Evolutionary conservation across 2,113 vertebrate species (phyloP), one percentile per base, ranked within the genome.

Genomic region (Ochotona princeps): DNA sequence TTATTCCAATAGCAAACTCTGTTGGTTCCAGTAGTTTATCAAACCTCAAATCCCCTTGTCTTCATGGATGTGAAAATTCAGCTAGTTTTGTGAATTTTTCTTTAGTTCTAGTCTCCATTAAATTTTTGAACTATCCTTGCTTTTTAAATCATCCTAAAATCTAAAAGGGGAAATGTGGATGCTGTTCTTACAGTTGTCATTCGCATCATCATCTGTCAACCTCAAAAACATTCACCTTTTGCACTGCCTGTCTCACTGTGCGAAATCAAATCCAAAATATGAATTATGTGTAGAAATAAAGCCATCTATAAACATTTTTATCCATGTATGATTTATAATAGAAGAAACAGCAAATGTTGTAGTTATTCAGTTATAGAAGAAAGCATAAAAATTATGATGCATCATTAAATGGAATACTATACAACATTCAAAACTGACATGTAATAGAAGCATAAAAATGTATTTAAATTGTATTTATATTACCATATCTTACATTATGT

Each of bases 381-480:
- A 82, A 87, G 7, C 8, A 28, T 85, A 54, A 78, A 83, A 91
- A 65, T 74, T 91, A 73, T 23, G 25, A 3, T 17, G 49, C 28
- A 91, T 93, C 47, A 28, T 76, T 86, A 35, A 23, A 54, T 89
- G 23, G 74, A 47, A 69, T 38, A 51, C n/a, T 90, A 10, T 91
- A 90, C 88, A 84, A 61, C 32, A 86, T 94, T 87, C 92, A 67
- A 57, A 89, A 63, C 67, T 90, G 87, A 67, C 1, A 26, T 38
- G 30, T 86, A 83, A 12, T 87, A 87, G 35, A 90, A 78, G 73
- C 73, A 81, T 18, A 61, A 81, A 72, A 88, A 70, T 79, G 5
- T 35, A 38, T 91, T 90, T 93, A 94, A 92, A 87, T 49, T 96
- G 23, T 80, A 69, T 61, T 70, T 86, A 15, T 69, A 66, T 66